Percentiles rank a stretch among this genome's conserved stretches.
These are phyloP conservation scores for Apodemia hepburni DNA, from an alignment of 2,888 invertebrate genomes.

Conservation along the genomic window DNA sequence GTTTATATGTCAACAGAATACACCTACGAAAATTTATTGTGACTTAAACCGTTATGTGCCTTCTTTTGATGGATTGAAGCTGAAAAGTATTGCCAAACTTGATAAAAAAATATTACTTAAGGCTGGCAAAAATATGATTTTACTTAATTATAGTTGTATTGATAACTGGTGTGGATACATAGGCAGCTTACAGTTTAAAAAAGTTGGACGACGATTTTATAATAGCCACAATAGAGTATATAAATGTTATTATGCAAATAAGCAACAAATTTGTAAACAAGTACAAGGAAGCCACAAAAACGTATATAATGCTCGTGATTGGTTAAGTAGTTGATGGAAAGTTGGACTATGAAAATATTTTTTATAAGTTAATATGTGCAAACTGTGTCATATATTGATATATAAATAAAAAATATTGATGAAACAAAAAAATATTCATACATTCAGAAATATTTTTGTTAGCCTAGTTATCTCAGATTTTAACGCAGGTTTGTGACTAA, in stretches of 20 bases:
- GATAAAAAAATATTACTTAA: conserved; percentile 51
- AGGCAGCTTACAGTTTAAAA: conserved; percentile 39
- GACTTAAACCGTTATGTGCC: conserved; percentile 56
- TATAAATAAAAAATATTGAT: too few relatives aligned
- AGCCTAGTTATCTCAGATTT: too few relatives aligned
- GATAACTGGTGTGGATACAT: conserved; percentile 57
- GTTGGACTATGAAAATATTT: background rate
- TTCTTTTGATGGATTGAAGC: conserved; percentile 43
- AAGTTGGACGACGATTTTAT: conserved; percentile 39
- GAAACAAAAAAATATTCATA: too few relatives aligned
- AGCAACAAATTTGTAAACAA: conserved; percentile 61
- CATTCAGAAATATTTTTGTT: too few relatives aligned
- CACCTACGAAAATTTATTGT: conserved; percentile 45
- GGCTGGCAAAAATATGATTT: conserved; percentile 42
- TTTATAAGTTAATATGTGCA: background rate
- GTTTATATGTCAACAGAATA: conserved; percentile 59
- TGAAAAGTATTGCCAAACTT: conserved; percentile 42
- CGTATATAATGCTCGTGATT: conserved; percentile 42
- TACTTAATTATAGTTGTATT: conserved; percentile 46
- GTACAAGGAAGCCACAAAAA: conserved; percentile 32
- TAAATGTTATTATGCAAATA: conserved; percentile 57
- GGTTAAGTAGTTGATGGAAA: conserved; percentile 26
- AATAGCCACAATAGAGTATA: conserved; percentile 59
- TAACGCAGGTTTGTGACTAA: too few relatives aligned
- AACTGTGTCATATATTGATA: background rate